Evolutionary conservation across 2,113 vertebrate genomes (phyloP).

Genomic region (Mixornis gularis): DNA sequence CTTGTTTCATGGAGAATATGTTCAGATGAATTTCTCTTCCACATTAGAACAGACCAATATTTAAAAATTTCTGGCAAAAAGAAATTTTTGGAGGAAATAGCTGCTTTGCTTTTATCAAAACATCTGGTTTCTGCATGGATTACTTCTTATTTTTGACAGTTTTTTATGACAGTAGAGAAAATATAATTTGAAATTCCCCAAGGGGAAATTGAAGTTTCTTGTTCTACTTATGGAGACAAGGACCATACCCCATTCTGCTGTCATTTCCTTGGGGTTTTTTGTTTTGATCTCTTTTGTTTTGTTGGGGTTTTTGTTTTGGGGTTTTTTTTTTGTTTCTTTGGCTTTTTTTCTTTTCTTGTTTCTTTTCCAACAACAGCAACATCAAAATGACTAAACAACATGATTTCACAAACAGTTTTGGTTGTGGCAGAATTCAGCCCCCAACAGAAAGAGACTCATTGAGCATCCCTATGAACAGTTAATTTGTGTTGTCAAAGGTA

Average conservation of each 20-base stretch:
- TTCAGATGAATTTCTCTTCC: background rate
- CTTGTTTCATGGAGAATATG: accelerated
- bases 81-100: background rate
- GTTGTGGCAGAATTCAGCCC: background rate
- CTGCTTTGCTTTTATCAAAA: background rate
- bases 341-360: background rate
- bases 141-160: background rate
- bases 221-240: background rate
- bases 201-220: background rate
- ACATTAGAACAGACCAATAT: background rate
- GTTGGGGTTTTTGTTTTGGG: background rate
- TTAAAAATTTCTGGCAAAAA: background rate
- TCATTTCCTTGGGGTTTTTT: background rate
- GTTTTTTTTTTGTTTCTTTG: too few species aligned
- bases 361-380: background rate
- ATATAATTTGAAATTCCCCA: background rate
- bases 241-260: background rate
- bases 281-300: background rate
- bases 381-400: background rate
- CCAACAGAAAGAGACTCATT: background rate
- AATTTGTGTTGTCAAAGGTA: background rate
- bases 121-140: background rate
- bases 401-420: background rate
- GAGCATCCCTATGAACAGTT: background rate
- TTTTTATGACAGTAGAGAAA: background rate